phyloP scores from a whole-genome alignment of 1,140 invertebrate species.

The Drosophila bifasciata region DNA sequence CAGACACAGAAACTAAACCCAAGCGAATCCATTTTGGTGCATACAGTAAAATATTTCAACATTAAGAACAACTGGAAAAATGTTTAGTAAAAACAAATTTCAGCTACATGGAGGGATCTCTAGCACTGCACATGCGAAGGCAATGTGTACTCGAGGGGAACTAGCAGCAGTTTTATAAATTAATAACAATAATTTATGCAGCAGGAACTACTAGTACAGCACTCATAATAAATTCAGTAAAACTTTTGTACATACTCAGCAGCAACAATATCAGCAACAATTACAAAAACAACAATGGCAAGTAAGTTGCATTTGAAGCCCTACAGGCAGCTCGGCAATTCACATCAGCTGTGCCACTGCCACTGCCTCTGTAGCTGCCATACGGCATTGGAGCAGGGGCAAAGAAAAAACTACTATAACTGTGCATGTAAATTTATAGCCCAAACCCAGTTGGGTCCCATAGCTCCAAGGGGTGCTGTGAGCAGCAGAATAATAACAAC shows the following conservation, averaged over 20 bases:
- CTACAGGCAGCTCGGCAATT: constrained; percentile 51
- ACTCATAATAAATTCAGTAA: constrained; percentile 74
- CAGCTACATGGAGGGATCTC: constrained; percentile 4
- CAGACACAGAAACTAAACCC: constrained; percentile 30
- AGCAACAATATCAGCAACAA: constrained; percentile 47
- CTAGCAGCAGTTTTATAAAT: constrained; percentile 74
- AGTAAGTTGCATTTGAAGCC: constrained; percentile 62
- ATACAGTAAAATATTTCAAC: neutral
- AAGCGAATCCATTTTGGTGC: neutral
- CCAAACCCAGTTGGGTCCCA: no score
- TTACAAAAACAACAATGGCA: constrained; percentile 41
- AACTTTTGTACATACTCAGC: constrained; percentile 65
- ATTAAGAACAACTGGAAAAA: no score
- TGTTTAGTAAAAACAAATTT: neutral
- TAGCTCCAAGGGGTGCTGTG: no score
- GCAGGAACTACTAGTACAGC: constrained; percentile 65
- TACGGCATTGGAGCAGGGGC: constrained; percentile 24
- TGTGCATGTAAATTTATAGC: no score
- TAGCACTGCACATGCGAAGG: constrained; percentile 35
- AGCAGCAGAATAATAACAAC: no score
- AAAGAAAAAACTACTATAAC: constrained; percentile 48
- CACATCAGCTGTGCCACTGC: constrained; percentile 33
- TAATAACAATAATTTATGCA: constrained; percentile 81
- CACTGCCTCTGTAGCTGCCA: constrained; percentile 31
- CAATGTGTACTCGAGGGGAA: constrained; percentile 46